Evolutionary conservation across 2,888 invertebrate species (phyloP), one percentile per base, ranked within the genome.

Genomic region (Clitarchus hookeri): DNA sequence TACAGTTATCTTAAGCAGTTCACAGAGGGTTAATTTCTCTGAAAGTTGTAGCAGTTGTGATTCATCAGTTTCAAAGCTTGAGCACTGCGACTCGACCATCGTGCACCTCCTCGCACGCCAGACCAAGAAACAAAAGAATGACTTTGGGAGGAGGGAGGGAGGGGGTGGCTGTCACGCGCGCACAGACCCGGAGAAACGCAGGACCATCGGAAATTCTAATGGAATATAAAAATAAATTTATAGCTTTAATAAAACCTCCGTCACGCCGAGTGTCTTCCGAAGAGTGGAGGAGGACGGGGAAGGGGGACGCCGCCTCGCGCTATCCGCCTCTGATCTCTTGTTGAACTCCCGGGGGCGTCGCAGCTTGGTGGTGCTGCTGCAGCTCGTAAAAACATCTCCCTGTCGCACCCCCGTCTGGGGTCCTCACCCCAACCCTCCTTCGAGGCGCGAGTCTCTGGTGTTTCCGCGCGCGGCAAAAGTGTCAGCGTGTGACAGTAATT

Each of bases 401-500:
- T n/a, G 13, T 53, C 53, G 53, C 53, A 65, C n/a, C 53, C 65
- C 48, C 48, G 11, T 8, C 48, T 13, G 48, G 16, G 36, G 36
- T 36, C 1, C 53, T 53, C 65, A 3, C 65, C 65, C 65, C n/a
- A n/a, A 8, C n/a, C 65, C 65, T n/a, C n/a, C n/a, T 1, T n/a
- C 65, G 23, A 19, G 11, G n/a, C 23, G 65, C 8, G 3, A n/a
- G 23, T 16, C 23, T n/a, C n/a, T 65, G 65, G 65, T 65, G 65
- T 65, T 65, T 65, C n/a, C 23, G 65, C 53, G 53, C 53, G 65
- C 48, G 48, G 12, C 2, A 65, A 65, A 79, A 86, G 86, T 80
- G 84, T 85, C 86, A 86, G 86, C 86, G 84, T 78, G 85, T 53
- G 85, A 79, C 85, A 84, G 84, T 87, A 87, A 87, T 87, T 87